Base-by-base conservation (phyloP, 2,888 invertebrate genomes). In the Eupithecia exiguata region DNA sequence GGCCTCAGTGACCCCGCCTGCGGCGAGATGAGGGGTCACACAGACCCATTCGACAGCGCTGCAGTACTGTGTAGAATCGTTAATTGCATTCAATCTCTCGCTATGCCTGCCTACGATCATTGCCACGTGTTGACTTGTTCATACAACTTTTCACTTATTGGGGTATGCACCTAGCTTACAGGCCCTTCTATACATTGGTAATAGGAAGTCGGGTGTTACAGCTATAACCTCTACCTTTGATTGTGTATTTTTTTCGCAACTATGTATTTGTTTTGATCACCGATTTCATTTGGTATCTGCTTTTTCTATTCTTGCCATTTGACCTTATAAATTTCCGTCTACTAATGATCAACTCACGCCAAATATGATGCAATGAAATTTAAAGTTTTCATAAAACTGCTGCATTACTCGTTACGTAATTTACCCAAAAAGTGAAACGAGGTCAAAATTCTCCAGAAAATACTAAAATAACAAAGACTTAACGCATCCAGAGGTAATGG, bases 401-500 rank as follows among this genome's bases (percentile, higher is more conserved):
- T n/a, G 61, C 61, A 72, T 69, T 75, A 35, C 16, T 40, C 16
- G 61, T 71, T 53, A 78, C 75, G 78, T 77, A 75, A 72, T 79
- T 79, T 75, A 67, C 70, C 74, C 74, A 78, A 80, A 82, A 84
- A 81, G 78, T 78, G 74, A 82, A 78, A 84, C 81, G 81, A 83
- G 83, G 85, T 82, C 87, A 84, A 88, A 85, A 81, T 86, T 87
- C 84, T 84, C 40, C 81, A 88, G 88, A 87, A 53, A 81, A 79
- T 81, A 81, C 84, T 86, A 88, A 87, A 89, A 86, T 84, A 85
- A 89, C 88, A 86, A 88, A 86, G 84, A 83, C 86, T 86, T 84
- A 87, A 89, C 89, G 90, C 89, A 91, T 92, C 90, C 88, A 87
- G 89, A 89, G 82, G 88, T 92, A 93, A 93, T 92, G 92, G 87